Evolutionary conservation across 2,113 vertebrate species (phyloP).

Genomic region (Crotalus viridis): DNA sequence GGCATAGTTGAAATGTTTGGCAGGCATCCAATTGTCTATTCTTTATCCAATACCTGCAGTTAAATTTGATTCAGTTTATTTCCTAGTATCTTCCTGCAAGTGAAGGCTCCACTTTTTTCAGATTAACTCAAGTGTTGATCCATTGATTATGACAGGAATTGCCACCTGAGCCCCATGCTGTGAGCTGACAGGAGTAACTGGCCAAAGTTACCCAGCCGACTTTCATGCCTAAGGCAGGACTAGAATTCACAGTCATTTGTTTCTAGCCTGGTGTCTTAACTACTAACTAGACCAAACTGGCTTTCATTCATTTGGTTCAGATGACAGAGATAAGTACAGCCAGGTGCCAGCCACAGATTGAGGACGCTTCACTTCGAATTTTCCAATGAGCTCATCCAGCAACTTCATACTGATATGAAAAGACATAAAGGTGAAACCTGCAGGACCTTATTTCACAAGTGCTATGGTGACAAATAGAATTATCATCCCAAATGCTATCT

Average conservation of each 20-base stretch:
- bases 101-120: background rate
- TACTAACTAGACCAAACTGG: background rate
- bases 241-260: background rate
- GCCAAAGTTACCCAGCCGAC: background rate
- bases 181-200: background rate
- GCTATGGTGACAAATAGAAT: background rate
- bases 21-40: background rate
- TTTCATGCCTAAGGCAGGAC: background rate
- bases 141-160: background rate
- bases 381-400: background rate
- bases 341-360: background rate
- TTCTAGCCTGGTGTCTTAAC: background rate
- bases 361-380: background rate
- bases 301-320: background rate
- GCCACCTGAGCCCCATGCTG: background rate
- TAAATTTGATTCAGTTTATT: background rate
- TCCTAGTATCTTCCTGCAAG: background rate
- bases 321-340: background rate
- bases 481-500: background rate
- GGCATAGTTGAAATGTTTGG: background rate
- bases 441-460: background rate
- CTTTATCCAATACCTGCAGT: background rate
- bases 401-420: background rate
- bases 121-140: background rate
- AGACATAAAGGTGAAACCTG: background rate